These are phyloP conservation scores for Teleogryllus occipitalis DNA, from an alignment of 1,140 invertebrate species.

Conservation along the genomic window DNA sequence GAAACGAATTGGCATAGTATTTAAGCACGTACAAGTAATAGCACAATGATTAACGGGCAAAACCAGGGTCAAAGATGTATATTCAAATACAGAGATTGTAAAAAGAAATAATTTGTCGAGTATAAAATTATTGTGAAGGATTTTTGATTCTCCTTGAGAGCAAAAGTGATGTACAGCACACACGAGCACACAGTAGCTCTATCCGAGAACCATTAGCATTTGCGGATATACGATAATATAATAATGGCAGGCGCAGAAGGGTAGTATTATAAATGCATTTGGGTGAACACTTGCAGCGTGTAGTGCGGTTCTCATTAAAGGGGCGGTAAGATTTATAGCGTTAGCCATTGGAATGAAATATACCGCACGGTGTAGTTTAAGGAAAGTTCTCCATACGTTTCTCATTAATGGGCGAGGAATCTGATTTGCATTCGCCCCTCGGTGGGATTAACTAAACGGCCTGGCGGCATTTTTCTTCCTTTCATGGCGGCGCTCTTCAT, in stretches of 20 bases:
- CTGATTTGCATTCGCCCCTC: neutral
- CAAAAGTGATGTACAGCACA: too few species aligned
- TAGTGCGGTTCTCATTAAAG: neutral
- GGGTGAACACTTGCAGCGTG: neutral
- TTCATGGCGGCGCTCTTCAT: neutral
- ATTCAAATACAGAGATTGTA: too few species aligned
- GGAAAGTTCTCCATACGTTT: slow-evolving; percentile 4
- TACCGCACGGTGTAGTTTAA: neutral
- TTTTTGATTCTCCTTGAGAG: too few species aligned
- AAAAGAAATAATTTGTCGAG: too few species aligned
- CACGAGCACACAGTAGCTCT: too few species aligned
- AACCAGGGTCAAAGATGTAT: too few species aligned
- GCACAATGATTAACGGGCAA: too few species aligned
- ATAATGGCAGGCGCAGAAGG: neutral
- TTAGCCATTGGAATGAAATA: neutral
- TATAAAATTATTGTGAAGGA: too few species aligned
- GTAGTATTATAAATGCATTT: neutral
- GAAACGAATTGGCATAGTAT: too few species aligned
- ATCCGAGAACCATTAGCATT: slow-evolving; percentile 1
- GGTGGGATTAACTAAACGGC: neutral
- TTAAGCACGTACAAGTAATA: too few species aligned
- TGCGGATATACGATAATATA: slow-evolving; percentile 1
- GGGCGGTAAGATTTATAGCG: neutral
- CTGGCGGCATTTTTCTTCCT: neutral
- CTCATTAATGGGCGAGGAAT: neutral